These are phyloP conservation scores for Yponomeuta sedellus DNA, from an alignment of 2,888 invertebrate genomes.

Conservation along the genomic window DNA sequence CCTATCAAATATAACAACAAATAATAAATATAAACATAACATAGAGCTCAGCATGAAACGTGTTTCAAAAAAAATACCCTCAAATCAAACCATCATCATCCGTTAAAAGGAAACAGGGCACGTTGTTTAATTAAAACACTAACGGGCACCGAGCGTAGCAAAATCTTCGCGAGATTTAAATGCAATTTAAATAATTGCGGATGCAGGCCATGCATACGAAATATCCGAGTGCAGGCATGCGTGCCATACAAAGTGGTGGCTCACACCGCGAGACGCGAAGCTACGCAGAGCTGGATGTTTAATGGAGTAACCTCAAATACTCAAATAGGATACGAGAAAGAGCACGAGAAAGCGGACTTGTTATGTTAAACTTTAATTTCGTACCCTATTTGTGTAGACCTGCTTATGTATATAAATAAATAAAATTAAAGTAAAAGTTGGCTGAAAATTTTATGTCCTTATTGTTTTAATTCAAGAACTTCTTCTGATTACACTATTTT, in stretches of 20 bases:
- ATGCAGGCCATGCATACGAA: slow-evolving; percentile 14
- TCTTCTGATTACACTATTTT: too few species aligned
- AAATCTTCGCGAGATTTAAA: slow-evolving; percentile 13
- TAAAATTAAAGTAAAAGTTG: too few species aligned
- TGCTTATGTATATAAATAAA: too few species aligned
- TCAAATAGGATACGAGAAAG: too few species aligned
- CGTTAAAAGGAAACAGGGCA: not conserved
- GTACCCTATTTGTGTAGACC: too few species aligned
- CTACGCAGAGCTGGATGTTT: not conserved
- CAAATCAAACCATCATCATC: not conserved
- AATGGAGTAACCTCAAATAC: not conserved
- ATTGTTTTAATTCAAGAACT: too few species aligned
- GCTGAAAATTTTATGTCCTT: too few species aligned
- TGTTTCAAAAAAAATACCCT: not conserved
- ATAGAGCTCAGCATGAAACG: too few species aligned
- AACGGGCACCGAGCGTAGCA: not conserved
- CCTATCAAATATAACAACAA: too few species aligned
- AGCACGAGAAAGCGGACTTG: too few species aligned
- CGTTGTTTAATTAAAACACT: slow-evolving; percentile 3
- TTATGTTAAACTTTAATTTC: too few species aligned
- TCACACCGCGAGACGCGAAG: slow-evolving; percentile 2
- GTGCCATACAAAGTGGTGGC: slow-evolving; percentile 20
- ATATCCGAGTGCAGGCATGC: slow-evolving; percentile 18
- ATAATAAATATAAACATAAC: too few species aligned
- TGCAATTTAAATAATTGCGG: slow-evolving; percentile 15